Percentiles rank a stretch among this genome's conserved stretches.
These are phyloP conservation scores for Balanococcus diminutus DNA, from an alignment of 2,888 invertebrate genomes.

Conservation along the genomic window DNA sequence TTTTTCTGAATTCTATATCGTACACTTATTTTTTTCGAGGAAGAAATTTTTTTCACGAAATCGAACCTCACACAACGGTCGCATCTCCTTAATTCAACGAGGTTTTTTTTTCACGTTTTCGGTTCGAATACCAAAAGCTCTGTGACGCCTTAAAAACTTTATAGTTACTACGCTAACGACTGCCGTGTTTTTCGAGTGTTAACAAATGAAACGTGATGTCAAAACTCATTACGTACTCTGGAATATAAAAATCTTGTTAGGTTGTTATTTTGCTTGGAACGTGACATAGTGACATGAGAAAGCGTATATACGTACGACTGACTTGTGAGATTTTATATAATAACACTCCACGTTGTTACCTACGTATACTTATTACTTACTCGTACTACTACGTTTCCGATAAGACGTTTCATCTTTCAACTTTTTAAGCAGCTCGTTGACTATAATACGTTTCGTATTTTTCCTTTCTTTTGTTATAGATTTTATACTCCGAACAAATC, in stretches of 20 bases:
- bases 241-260: slow-evolving; percentile 45
- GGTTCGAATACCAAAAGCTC: slow-evolving; percentile 8
- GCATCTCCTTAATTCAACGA: background rate
- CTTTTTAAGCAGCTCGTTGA: slow-evolving; percentile 22
- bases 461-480: slow-evolving; percentile 61
- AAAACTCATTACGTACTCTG: slow-evolving; percentile 44
- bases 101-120: background rate
- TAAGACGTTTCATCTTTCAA: slow-evolving; percentile 11
- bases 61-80: background rate
- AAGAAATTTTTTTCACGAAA: background rate
- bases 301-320: background rate
- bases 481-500: slow-evolving; percentile 79
- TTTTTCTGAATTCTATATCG: background rate
- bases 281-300: slow-evolving; percentile 26
- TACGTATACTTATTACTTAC: background rate
- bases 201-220: slow-evolving; percentile 52
- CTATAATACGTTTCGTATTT: slow-evolving; percentile 15
- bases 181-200: slow-evolving; percentile 28
- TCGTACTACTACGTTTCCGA: background rate
- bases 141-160: slow-evolving; percentile 5
- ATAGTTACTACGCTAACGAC: slow-evolving; percentile 42
- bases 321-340: slow-evolving; percentile 39
- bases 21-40: background rate
- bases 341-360: background rate
- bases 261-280: slow-evolving; percentile 42